Evolutionary conservation across 2,888 invertebrate genomes (phyloP).

Genomic region (Muschampia plurimacula): DNA sequence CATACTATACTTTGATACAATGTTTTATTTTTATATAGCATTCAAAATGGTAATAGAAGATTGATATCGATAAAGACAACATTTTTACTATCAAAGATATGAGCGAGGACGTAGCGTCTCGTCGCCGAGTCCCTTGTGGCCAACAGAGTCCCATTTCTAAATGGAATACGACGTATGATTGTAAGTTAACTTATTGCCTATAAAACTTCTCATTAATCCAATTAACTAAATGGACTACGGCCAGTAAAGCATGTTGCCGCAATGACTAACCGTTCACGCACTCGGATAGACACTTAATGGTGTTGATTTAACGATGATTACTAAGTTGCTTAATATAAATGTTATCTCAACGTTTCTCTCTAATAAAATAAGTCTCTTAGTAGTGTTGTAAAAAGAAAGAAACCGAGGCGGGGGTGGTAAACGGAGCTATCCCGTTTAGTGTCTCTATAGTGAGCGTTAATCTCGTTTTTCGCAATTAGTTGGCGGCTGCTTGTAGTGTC

Average conservation of each 20-base stretch:
- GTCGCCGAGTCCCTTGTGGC: slow-evolving; percentile 22
- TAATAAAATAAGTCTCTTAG: slow-evolving; percentile 78
- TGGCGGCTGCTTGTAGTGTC: slow-evolving; percentile 70
- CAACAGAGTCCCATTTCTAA: slow-evolving; percentile 33
- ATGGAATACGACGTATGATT: slow-evolving; percentile 35
- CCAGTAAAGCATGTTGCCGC: slow-evolving; percentile 42
- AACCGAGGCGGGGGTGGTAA: slow-evolving; percentile 65
- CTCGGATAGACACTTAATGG: slow-evolving; percentile 50
- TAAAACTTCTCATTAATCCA: slow-evolving; percentile 48
- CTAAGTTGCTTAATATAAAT: slow-evolving; percentile 68
- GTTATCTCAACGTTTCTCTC: slow-evolving; percentile 67
- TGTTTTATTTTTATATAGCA: neutral
- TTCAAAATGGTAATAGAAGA: neutral
- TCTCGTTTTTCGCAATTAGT: slow-evolving; percentile 82
- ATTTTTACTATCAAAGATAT: slow-evolving; percentile 15
- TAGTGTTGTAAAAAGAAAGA: slow-evolving; percentile 73
- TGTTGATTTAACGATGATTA: slow-evolving; percentile 71
- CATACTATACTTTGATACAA: neutral
- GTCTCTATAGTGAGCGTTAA: slow-evolving; percentile 73
- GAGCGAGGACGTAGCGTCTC: slow-evolving; percentile 3
- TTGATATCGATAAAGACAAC: slow-evolving; percentile 9
- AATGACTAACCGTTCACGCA: slow-evolving; percentile 46
- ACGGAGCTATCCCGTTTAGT: slow-evolving; percentile 74
- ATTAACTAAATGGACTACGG: slow-evolving; percentile 46
- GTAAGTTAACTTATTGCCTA: slow-evolving; percentile 43